phyloP scores from a whole-genome alignment of 2,888 invertebrate species.

The Ceraclea dissimilis region DNA sequence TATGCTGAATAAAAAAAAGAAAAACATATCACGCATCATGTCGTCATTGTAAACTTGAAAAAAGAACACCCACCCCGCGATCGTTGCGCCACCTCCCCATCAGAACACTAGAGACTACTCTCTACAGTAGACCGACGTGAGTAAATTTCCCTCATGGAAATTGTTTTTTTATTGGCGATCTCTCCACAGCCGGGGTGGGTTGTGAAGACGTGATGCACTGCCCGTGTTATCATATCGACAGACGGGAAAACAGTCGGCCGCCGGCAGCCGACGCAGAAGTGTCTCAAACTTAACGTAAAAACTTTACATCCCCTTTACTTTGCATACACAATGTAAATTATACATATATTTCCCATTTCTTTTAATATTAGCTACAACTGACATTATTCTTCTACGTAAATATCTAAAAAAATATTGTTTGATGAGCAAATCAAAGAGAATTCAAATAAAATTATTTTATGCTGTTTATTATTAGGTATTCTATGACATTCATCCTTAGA shows the following conservation, averaged over 20 bases:
- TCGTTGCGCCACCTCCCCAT: not conserved
- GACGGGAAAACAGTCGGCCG: conserved; percentile 21
- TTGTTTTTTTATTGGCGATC: conserved; percentile 22
- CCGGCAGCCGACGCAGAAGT: conserved; percentile 20
- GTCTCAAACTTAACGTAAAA: not conserved
- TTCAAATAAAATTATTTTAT: too few relatives aligned
- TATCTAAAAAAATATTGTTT: too few relatives aligned
- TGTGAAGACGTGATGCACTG: conserved; percentile 19
- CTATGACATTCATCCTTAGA: too few relatives aligned
- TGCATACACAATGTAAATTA: too few relatives aligned
- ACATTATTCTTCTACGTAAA: too few relatives aligned
- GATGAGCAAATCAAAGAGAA: too few relatives aligned
- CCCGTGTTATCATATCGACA: conserved; percentile 21
- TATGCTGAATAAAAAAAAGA: not conserved
- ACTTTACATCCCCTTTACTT: too few relatives aligned
- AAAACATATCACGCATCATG: not conserved
- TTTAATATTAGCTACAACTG: too few relatives aligned
- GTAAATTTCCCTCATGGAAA: conserved; percentile 3
- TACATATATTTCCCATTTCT: too few relatives aligned
- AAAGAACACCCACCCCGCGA: not conserved
- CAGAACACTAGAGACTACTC: too few relatives aligned
- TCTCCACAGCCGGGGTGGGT: conserved; percentile 6
- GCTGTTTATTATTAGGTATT: too few relatives aligned
- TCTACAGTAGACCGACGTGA: not conserved
- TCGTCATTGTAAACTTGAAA: not conserved